These are phyloP conservation scores for Struthio camelus DNA, from an alignment of 2,113 vertebrate genomes.

Conservation along the genomic window DNA sequence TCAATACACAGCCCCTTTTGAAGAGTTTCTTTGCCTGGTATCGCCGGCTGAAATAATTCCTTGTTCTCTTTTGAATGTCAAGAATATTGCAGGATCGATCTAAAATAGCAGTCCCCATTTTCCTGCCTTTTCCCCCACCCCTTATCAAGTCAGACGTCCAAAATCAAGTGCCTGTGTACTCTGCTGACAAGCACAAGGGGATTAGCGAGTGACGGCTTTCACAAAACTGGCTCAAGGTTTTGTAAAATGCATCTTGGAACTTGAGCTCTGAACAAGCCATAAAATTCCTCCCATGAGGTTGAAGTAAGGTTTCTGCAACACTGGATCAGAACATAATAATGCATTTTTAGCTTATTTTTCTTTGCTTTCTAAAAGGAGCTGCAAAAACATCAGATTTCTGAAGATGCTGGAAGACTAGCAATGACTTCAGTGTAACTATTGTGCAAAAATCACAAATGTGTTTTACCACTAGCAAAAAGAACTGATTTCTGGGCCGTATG, in stretches of 20 bases:
- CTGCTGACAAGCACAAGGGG: conserved; percentile 53
- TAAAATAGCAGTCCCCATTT: conserved; percentile 16
- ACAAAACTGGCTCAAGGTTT: conserved; percentile 60
- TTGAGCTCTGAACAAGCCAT: conserved; percentile 50
- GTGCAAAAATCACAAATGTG: conserved; percentile 18
- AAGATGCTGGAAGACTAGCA: conserved; percentile 41
- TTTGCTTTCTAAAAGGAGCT: conserved; percentile 13
- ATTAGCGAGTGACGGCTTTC: conserved; percentile 50
- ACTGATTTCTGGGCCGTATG: conserved; percentile 51
- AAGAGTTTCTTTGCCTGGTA: background rate
- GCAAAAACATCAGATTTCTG: conserved; percentile 10
- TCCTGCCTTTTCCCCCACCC: background rate
- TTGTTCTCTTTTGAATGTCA: conserved; percentile 18
- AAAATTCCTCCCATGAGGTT: conserved; percentile 61
- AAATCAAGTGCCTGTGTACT: conserved; percentile 55
- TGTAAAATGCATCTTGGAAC: conserved; percentile 58
- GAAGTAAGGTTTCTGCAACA: conserved; percentile 51
- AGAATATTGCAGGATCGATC: conserved; percentile 28
- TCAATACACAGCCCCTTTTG: background rate
- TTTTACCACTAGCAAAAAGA: conserved; percentile 58
- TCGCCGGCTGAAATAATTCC: background rate
- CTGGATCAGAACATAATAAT: conserved; percentile 59
- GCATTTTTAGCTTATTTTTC: background rate
- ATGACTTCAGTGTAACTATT: conserved; percentile 16
- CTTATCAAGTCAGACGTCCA: conserved; percentile 57